Conservation (phyloP, 2,888 invertebrate genomes). For the Patella depressa region DNA sequence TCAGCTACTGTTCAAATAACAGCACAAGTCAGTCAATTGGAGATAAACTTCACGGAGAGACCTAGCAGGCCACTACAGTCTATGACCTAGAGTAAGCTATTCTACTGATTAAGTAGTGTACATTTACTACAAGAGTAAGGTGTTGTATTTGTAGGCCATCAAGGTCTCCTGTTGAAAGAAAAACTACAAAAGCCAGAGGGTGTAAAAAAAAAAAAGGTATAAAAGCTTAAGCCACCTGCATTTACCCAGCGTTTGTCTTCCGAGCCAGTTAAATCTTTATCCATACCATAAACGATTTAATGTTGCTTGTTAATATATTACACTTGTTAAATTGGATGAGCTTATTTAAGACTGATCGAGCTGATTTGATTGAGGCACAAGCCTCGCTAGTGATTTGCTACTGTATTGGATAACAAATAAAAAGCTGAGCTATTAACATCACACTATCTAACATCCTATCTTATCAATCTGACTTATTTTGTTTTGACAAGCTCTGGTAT, state of each 20-base stretch:
- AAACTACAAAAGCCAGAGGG: background rate
- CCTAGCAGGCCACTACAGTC: constrained; percentile 1
- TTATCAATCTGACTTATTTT: constrained; percentile 2
- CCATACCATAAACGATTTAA: constrained; percentile 3
- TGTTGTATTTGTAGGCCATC: constrained; percentile 6
- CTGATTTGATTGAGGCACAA: background rate
- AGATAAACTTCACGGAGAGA: constrained; percentile 2
- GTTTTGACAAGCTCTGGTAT: background rate
- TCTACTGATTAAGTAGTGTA: constrained; percentile 5
- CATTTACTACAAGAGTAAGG: constrained; percentile 9
- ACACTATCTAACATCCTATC: background rate
- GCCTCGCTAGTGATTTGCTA: constrained; percentile 1
- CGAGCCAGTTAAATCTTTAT: background rate
- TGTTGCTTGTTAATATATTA: constrained; percentile 3
- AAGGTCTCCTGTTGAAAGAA: background rate
- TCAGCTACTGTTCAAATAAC: constrained; percentile 13
- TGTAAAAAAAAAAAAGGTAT: background rate
- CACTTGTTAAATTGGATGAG: background rate
- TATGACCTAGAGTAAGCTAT: constrained; percentile 11
- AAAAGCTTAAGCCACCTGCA: constrained; percentile 5
- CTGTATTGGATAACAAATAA: constrained; percentile 9
- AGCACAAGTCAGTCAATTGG: constrained; percentile 10
- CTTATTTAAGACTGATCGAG: constrained; percentile 2
- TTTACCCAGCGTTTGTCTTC: background rate
- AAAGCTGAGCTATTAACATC: constrained; percentile 6